These are phyloP conservation scores for Apeira syringaria DNA, from an alignment of 2,888 invertebrate genomes.

Conservation along the genomic window DNA sequence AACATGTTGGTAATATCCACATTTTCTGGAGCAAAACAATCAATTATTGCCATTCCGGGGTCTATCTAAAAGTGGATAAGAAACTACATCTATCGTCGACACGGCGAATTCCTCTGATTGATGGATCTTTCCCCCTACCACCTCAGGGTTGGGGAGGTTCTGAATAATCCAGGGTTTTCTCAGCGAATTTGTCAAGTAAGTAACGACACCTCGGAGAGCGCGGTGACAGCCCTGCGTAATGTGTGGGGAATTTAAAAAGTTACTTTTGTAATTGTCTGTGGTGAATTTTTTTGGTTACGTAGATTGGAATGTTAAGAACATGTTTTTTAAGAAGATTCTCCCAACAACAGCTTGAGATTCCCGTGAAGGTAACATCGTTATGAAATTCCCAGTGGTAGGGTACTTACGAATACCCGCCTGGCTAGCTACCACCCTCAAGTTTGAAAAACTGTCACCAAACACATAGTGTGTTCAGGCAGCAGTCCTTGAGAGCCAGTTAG, in stretches of 20 bases:
- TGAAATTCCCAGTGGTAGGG: too few species aligned
- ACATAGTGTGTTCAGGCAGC: too few species aligned
- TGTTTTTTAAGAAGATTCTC: too few species aligned
- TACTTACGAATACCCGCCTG: too few species aligned
- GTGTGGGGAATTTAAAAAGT: slow-evolving; percentile 20
- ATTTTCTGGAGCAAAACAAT: slow-evolving; percentile 18
- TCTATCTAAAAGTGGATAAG: slow-evolving; percentile 36
- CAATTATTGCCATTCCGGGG: slow-evolving; percentile 19
- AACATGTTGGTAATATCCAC: slow-evolving; percentile 19
- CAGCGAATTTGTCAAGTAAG: slow-evolving; percentile 57
- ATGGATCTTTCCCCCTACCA: slow-evolving; percentile 44
- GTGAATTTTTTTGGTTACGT: slow-evolving; percentile 13
- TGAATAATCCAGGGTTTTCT: slow-evolving; percentile 55
- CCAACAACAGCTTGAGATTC: too few species aligned
- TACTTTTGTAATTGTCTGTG: slow-evolving; percentile 26
- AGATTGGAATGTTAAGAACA: too few species aligned
- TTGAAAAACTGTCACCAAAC: too few species aligned
- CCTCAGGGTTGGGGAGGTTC: slow-evolving; percentile 13
- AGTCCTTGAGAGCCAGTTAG: too few species aligned
- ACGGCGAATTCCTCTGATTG: slow-evolving; percentile 53
- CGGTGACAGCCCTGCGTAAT: slow-evolving; percentile 29
- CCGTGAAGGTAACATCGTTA: too few species aligned
- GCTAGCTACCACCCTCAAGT: too few species aligned
- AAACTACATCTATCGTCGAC: slow-evolving; percentile 42
- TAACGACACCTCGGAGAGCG: slow-evolving; percentile 55